phyloP scores from a whole-genome alignment of 2,113 vertebrate genomes.

The Symphodus melops region DNA sequence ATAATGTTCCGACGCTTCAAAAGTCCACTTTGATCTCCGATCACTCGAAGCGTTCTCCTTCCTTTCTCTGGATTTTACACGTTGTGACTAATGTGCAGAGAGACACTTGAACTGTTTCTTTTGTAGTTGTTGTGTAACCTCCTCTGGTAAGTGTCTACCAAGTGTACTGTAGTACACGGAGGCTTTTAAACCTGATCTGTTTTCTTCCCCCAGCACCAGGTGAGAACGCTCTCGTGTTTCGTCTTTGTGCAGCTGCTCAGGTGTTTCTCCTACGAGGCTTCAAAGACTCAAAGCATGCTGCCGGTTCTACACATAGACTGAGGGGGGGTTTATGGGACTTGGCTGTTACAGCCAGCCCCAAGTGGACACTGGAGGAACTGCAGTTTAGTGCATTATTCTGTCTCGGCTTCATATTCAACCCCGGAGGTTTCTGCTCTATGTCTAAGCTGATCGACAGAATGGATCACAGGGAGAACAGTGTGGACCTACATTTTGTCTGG shows the following conservation, averaged over 20 bases:
- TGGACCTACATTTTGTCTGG: slow-evolving; percentile 53
- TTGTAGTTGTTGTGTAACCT: not conserved
- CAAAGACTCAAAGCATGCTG: not conserved
- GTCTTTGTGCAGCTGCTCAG: not conserved
- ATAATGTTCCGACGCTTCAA: too few species aligned
- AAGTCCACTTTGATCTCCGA: too few species aligned
- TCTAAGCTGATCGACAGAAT: not conserved
- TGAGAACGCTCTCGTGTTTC: not conserved
- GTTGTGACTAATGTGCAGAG: not conserved
- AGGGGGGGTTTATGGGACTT: too few species aligned
- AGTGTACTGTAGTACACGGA: too few species aligned
- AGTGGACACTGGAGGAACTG: too few species aligned
- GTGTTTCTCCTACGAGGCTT: not conserved
- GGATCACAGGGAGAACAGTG: too few species aligned
- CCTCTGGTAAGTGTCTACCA: not conserved
- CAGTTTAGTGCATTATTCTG: too few species aligned
- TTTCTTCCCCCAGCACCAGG: not conserved
- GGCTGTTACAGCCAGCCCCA: too few species aligned
- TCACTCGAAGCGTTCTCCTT: too few species aligned
- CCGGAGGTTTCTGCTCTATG: not conserved
- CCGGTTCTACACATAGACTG: not conserved
- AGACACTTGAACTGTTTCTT: slow-evolving; percentile 3
- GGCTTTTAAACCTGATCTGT: not conserved
- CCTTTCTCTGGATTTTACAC: too few species aligned
- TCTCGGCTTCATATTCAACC: too few species aligned